Conservation (phyloP, 1,140 invertebrate genomes). For the Drosophila micromelanica region DNA sequence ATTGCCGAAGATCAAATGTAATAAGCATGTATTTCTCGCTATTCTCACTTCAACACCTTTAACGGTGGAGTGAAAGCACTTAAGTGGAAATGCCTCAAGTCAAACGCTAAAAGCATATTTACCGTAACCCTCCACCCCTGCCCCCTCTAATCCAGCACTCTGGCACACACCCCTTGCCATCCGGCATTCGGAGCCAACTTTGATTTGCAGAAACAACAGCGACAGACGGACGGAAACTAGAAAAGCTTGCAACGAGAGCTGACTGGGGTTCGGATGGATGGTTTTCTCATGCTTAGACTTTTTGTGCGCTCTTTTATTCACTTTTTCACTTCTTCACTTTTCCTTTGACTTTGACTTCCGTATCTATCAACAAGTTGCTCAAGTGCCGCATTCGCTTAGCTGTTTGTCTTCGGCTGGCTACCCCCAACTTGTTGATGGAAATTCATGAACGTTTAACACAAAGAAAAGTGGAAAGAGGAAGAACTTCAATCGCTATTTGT, state of each 20-base stretch:
- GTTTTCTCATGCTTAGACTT: constrained; percentile 62
- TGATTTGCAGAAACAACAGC: constrained; percentile 21
- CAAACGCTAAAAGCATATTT: constrained; percentile 72
- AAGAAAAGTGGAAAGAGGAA: constrained; percentile 26
- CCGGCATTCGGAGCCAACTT: constrained; percentile 17
- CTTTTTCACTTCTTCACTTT: constrained; percentile 29
- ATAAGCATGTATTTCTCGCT: constrained; percentile 74
- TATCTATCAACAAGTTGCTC: constrained; percentile 74
- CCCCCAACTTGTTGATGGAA: constrained; percentile 72
- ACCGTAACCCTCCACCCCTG: constrained; percentile 24
- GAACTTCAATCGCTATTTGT: constrained; percentile 47
- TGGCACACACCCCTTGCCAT: not conserved
- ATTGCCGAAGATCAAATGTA: constrained; percentile 71
- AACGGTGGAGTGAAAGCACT: constrained; percentile 63
- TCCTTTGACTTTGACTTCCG: constrained; percentile 75
- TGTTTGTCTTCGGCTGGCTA: constrained; percentile 44
- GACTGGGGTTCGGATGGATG: not conserved
- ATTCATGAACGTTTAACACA: constrained; percentile 71
- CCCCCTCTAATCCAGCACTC: constrained; percentile 14
- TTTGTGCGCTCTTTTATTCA: constrained; percentile 44
- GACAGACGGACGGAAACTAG: constrained; percentile 35
- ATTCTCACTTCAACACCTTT: constrained; percentile 73
- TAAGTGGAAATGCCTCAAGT: constrained; percentile 79
- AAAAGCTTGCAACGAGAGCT: constrained; percentile 30
- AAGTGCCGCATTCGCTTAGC: constrained; percentile 58